Base-by-base conservation (phyloP, 2,113 vertebrate genomes). In the Cochlearius cochlearius region DNA sequence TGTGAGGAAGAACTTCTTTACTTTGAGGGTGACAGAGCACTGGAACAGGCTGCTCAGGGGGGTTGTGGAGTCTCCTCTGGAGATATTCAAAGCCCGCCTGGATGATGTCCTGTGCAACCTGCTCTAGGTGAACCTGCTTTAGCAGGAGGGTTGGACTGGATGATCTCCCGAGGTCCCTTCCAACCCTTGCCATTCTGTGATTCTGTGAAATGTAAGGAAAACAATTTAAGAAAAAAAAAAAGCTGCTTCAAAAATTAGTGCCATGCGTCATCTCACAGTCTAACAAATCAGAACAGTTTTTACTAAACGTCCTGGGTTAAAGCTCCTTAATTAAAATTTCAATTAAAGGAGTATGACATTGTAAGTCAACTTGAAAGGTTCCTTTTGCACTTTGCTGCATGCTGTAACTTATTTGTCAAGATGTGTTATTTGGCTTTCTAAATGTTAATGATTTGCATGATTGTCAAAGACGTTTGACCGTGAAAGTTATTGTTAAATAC, bases 391-490 rank as follows among this genome's bases (percentile, higher is more conserved):
- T 96, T 92, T 96, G n/a, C 11, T 93, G 71, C 67, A 81, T 66
- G 18, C 38, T 75, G n/a, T 78, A 73, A 88, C 2, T 6, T 86
- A 92, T 96, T 90, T 96, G 50, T 63, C 62, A 88, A 81, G 60
- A 83, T 34, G 66, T 32, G 39, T 43, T 50, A 76, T 73, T 67
- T 71, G 39, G 38, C 66, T 96, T 96, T 92, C 81, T 94, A 82
- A 96, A 89, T 94, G n/a, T 39, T 95, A 93, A 90, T 92, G 60
- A 74, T 93, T 92, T 93, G 85, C 71, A 55, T 85, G 52, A 75
- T 59, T 88, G 93, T 72, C 71, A 80, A 64, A 60, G 83, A 79
- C 68, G 53, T 56, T 87, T 96, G 88, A 36, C 45, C 72, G 2
- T 72, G 32, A 75, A 94, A 82, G 52, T 67, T 95, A 64, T 56